These are phyloP conservation scores for Rhinatrema bivittatum DNA, from an alignment of 2,797 vertebrate genomes.

Conservation along the genomic window DNA sequence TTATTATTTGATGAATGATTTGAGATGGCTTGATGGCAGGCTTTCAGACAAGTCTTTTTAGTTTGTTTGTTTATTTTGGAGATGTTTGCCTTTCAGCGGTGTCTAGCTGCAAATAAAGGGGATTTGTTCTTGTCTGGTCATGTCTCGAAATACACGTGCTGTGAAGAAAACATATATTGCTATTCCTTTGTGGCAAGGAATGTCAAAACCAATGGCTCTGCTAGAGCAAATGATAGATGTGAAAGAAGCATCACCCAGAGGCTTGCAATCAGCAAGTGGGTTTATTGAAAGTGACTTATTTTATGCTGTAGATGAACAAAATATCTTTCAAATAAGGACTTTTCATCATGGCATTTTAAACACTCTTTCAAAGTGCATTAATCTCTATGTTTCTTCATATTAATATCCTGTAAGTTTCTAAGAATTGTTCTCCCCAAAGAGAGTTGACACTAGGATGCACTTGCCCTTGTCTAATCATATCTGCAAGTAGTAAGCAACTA, in stretches of 20 bases:
- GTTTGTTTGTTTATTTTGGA: no score
- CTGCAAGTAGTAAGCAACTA: conserved; percentile 31
- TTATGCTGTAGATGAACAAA: conserved; percentile 6
- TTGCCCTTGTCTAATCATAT: conserved; percentile 27
- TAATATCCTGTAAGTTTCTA: conserved; percentile 9
- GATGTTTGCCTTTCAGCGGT: neutral
- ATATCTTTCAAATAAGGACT: conserved; percentile 4
- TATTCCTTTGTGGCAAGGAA: neutral
- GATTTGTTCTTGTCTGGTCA: neutral
- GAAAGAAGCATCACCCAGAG: neutral
- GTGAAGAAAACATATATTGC: neutral
- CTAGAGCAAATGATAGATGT: neutral
- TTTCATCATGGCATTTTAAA: conserved; percentile 20
- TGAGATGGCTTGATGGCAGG: neutral
- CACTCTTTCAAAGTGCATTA: conserved; percentile 27
- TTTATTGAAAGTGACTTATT: conserved; percentile 17
- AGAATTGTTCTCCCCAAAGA: conserved; percentile 11
- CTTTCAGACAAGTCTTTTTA: neutral
- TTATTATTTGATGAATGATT: neutral
- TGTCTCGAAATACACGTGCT: neutral
- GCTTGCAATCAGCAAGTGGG: neutral
- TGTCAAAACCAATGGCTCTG: neutral
- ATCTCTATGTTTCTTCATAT: conserved; percentile 17
- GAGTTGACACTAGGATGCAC: conserved; percentile 7
- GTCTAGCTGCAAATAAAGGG: neutral